These are phyloP conservation scores for Serrognathus titanus DNA, from an alignment of 2,888 invertebrate genomes.

Conservation along the genomic window DNA sequence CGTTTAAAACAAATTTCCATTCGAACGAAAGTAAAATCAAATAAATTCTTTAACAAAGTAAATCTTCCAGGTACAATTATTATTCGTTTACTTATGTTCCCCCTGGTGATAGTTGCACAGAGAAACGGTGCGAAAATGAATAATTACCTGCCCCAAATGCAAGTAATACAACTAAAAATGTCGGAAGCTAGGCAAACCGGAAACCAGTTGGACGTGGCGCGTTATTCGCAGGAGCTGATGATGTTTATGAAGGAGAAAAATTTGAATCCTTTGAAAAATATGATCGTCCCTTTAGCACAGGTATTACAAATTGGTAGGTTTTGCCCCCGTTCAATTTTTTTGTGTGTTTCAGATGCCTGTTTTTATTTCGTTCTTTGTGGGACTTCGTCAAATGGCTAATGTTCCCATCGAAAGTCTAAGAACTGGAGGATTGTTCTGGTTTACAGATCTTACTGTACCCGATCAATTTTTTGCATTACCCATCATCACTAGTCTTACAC, in stretches of 20 bases:
- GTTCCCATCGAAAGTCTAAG: constrained; percentile 88
- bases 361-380: constrained; percentile 90
- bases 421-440: constrained; percentile 89
- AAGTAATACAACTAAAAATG: constrained; percentile 77
- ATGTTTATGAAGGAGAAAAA: constrained; percentile 78
- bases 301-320: constrained; percentile 46
- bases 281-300: constrained; percentile 74
- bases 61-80: constrained; percentile 64
- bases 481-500: constrained; percentile 75
- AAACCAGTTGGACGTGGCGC: constrained; percentile 73
- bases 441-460: constrained; percentile 82
- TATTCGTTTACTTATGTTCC: constrained; percentile 76
- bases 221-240: constrained; percentile 75
- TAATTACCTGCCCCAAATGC: constrained; percentile 83
- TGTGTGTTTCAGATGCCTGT: constrained; percentile 63
- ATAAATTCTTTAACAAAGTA: constrained; percentile 12
- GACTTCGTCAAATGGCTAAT: constrained; percentile 82
- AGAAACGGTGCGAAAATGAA: constrained; percentile 76
- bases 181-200: constrained; percentile 82
- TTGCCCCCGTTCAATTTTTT: constrained; percentile 11
- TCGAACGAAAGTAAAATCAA: too few species aligned
- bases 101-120: constrained; percentile 80
- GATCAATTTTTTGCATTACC: constrained; percentile 91
- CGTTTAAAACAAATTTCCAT: neutral
- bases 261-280: constrained; percentile 75